Evolutionary conservation across 2,888 invertebrate genomes (phyloP).

Genomic region (Ferdinandea cuprea): DNA sequence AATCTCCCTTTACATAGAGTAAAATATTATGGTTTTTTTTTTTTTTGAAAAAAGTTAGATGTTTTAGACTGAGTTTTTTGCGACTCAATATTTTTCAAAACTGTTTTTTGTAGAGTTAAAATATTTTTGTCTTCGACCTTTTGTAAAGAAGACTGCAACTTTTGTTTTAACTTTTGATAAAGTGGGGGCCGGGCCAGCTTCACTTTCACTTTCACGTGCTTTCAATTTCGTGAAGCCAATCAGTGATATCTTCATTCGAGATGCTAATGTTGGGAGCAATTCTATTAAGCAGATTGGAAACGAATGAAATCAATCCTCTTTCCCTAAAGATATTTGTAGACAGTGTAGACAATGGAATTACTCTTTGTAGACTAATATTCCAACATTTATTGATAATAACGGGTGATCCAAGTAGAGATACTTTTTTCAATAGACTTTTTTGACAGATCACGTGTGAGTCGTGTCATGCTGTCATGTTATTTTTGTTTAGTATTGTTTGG

Average conservation of each 20-base stretch:
- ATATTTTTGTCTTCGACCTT: no score
- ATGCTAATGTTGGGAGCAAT: conserved; percentile 12
- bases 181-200: not conserved
- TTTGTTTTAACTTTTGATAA: conserved; percentile 18
- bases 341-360: conserved; percentile 22
- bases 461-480: no score
- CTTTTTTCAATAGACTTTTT: no score
- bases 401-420: no score
- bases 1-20: no score
- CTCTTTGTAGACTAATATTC: conserved; percentile 21
- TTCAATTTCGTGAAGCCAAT: conserved; percentile 20
- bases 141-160: not conserved
- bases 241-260: conserved; percentile 10
- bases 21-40: no score
- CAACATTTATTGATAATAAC: conserved; percentile 7
- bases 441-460: no score
- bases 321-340: conserved; percentile 21
- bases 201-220: conserved; percentile 19
- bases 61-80: no score
- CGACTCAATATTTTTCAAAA: no score
- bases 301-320: conserved; percentile 27
- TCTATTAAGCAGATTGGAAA: conserved; percentile 17
- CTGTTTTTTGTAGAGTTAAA: no score
- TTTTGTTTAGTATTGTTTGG: no score
- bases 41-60: no score